A percentile compares a stretch with the other conserved stretches of the same genome.
These are phyloP conservation scores for Tricholauxania praeusta DNA, from an alignment of 2,888 invertebrate species.

Conservation along the genomic window DNA sequence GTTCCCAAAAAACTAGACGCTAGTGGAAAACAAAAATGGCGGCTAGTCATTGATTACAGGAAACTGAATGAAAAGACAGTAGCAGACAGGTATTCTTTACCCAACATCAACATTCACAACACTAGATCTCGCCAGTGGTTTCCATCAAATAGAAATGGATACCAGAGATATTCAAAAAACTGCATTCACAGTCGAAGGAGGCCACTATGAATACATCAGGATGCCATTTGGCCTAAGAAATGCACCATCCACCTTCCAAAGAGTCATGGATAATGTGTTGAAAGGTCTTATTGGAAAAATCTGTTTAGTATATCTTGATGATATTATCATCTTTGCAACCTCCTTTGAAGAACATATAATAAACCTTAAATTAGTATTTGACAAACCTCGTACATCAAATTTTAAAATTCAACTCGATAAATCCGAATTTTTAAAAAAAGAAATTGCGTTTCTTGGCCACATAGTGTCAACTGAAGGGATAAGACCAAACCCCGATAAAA, in stretches of 20 bases:
- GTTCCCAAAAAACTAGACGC: slow-evolving; percentile 36
- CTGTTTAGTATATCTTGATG: slow-evolving; percentile 36
- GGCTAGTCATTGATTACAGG: slow-evolving; percentile 25
- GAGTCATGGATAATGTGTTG: slow-evolving; percentile 35
- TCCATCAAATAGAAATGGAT: slow-evolving; percentile 56
- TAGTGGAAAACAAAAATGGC: slow-evolving; percentile 36
- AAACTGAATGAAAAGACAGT: slow-evolving; percentile 27
- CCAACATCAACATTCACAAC: neutral
- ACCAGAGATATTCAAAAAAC: slow-evolving; percentile 45
- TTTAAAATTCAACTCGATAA: slow-evolving; percentile 37
- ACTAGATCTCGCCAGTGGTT: slow-evolving; percentile 55
- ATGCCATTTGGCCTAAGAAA: slow-evolving; percentile 44
- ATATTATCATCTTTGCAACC: slow-evolving; percentile 35
- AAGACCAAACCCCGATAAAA: neutral
- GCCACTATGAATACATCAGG: slow-evolving; percentile 45
- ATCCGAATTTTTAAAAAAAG: slow-evolving; percentile 19
- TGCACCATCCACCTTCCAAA: slow-evolving; percentile 37
- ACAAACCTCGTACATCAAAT: slow-evolving; percentile 17
- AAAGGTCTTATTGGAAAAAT: slow-evolving; percentile 29
- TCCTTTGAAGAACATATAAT: slow-evolving; percentile 35
- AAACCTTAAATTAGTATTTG: slow-evolving; percentile 29
- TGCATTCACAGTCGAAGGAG: slow-evolving; percentile 45
- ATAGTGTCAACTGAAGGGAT: slow-evolving; percentile 3
- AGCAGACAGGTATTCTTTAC: slow-evolving; percentile 8
- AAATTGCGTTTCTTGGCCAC: slow-evolving; percentile 13